A percentile compares a stretch with the other conserved stretches of the same genome.
These are phyloP conservation scores for Neogobius melanostomus DNA, from an alignment of 2,113 vertebrate genomes.

Conservation along the genomic window DNA sequence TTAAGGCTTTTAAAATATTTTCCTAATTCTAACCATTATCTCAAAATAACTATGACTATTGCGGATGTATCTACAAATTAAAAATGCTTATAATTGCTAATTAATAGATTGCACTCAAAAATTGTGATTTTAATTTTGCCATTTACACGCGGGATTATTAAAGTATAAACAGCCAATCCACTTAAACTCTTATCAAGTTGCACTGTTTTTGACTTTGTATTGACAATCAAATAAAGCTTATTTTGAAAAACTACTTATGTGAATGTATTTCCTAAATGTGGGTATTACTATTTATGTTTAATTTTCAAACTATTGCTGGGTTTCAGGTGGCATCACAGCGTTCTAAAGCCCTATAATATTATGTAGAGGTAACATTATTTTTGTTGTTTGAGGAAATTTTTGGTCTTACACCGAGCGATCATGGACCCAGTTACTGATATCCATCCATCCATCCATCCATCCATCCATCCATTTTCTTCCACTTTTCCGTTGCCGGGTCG, in stretches of 20 bases:
- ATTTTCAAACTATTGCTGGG: too few species aligned
- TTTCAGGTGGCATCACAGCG: too few species aligned
- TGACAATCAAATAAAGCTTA: constrained; percentile 43
- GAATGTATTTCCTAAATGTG: neutral
- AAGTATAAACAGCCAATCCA: neutral
- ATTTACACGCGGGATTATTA: neutral
- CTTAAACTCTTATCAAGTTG: neutral
- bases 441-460: too few species aligned
- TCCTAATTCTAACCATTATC: neutral
- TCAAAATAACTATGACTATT: neutral
- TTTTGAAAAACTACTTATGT: neutral
- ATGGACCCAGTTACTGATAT: too few species aligned
- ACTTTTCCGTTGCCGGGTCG: too few species aligned
- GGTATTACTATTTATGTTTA: too few species aligned
- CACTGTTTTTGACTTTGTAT: constrained; percentile 26
- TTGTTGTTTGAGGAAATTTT: too few species aligned
- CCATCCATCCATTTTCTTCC: too few species aligned
- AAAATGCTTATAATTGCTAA: neutral
- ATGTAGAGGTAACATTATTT: too few species aligned
- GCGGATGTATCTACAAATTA: neutral
- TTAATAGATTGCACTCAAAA: neutral
- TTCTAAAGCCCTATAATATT: too few species aligned
- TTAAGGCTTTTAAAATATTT: constrained; percentile 12
- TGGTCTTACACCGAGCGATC: too few species aligned
- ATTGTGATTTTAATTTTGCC: too few species aligned